phyloP scores from a whole-genome alignment of 2,113 vertebrate species.

The Actenoides hombroni region DNA sequence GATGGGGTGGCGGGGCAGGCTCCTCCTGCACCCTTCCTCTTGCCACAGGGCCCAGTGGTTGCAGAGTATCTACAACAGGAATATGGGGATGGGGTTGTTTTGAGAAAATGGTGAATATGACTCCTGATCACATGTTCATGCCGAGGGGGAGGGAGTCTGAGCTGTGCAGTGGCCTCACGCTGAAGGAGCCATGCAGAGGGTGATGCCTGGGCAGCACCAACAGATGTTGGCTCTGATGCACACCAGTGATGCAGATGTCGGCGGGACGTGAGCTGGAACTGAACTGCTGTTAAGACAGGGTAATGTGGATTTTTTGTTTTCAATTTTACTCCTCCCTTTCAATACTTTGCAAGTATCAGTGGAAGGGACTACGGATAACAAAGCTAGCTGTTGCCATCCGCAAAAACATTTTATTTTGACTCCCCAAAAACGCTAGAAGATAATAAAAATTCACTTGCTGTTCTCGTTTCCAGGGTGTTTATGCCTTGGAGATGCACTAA shows the following conservation, averaged over 20 bases:
- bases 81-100: neutral
- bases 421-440: neutral
- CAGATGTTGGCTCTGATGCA: neutral
- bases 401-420: neutral
- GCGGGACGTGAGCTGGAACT: neutral
- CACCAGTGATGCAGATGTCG: fast-evolving
- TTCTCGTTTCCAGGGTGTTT: neutral
- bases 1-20: neutral
- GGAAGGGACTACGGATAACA: neutral
- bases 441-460: neutral
- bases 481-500: neutral
- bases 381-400: neutral
- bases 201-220: neutral
- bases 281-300: neutral
- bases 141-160: neutral
- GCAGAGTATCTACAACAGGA: neutral
- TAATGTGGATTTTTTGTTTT: neutral
- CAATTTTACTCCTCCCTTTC: neutral
- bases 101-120: neutral
- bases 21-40: neutral
- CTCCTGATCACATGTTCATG: neutral
- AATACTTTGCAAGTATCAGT: neutral
- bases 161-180: fast-evolving
- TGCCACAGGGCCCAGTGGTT: neutral
- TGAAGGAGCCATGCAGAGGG: neutral